A percentile compares a stretch with the other conserved stretches of the same genome.
Evolutionary conservation across 2,113 vertebrate species (phyloP).

Genomic region (Apteryx mantelli): DNA sequence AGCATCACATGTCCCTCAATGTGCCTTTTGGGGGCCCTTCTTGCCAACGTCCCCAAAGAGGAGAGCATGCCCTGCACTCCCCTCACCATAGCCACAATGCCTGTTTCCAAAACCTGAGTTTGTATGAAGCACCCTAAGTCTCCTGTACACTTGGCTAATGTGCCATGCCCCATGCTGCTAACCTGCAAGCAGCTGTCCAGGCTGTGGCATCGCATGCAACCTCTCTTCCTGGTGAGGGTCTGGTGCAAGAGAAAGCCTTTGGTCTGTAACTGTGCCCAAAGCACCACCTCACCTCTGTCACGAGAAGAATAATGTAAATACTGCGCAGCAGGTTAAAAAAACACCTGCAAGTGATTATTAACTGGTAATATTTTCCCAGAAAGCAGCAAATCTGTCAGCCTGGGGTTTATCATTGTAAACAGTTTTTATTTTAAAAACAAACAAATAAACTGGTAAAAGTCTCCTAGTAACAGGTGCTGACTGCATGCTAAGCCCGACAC

Average conservation of each 20-base stretch:
- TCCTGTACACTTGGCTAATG: not conserved
- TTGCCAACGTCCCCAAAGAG: fast-evolving
- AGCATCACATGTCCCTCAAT: fast-evolving
- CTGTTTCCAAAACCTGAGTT: not conserved
- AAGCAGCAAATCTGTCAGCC: not conserved
- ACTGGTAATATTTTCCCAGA: constrained; percentile 1
- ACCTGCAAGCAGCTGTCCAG: not conserved
- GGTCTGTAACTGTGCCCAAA: not conserved
- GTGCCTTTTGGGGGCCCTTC: not conserved
- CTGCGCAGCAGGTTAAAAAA: not conserved
- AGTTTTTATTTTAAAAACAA: constrained; percentile 53
- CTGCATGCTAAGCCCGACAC: not conserved
- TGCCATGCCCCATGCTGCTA: not conserved
- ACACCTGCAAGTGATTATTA: constrained; percentile 2
- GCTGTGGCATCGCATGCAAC: not conserved
- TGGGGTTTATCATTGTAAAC: not conserved
- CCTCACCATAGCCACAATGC: fast-evolving
- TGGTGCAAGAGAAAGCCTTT: not conserved
- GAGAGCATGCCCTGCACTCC: not conserved
- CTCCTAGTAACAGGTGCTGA: constrained; percentile 41
- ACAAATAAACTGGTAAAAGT: constrained; percentile 25
- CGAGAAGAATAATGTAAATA: not conserved
- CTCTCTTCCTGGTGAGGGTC: not conserved
- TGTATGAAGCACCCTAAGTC: not conserved
- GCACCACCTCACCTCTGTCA: not conserved